Evolutionary conservation across 2,113 vertebrate genomes (phyloP).

Genomic region (Oenanthe oenanthe): DNA sequence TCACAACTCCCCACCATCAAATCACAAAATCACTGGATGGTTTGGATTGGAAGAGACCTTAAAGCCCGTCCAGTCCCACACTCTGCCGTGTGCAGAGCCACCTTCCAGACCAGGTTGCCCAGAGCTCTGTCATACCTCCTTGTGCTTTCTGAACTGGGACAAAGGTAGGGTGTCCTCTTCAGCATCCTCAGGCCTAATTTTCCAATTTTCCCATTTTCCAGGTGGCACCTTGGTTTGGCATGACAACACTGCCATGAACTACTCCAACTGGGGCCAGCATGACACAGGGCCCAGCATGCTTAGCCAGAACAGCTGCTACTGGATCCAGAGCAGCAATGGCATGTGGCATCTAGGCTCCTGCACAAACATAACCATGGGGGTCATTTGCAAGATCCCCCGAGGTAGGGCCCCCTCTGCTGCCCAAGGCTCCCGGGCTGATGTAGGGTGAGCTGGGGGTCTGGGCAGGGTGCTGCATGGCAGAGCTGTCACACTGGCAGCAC

Average conservation of each 20-base stretch:
- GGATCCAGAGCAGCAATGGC: constrained; percentile 94
- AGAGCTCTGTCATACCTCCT: background rate
- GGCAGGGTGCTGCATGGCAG: background rate
- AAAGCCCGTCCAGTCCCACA: background rate
- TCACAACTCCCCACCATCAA: background rate
- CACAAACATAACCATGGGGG: constrained; percentile 89
- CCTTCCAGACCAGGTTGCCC: background rate
- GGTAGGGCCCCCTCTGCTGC: constrained; percentile 71
- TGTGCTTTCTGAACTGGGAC: background rate
- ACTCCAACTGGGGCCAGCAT: constrained; percentile 92
- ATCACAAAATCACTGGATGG: background rate
- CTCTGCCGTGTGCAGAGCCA: background rate
- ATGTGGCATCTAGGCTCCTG: constrained; percentile 91
- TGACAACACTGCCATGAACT: constrained; percentile 85
- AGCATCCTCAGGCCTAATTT: background rate
- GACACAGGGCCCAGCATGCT: constrained; percentile 89
- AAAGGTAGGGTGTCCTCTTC: background rate
- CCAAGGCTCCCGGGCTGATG: background rate
- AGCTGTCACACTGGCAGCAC: background rate
- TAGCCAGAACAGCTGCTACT: constrained; percentile 95
- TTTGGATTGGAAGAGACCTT: background rate
- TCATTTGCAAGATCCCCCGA: constrained; percentile 91
- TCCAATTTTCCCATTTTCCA: constrained; percentile 13
- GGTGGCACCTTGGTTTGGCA: constrained; percentile 89
- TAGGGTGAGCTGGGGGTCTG: background rate